Percentiles rank a stretch among this genome's conserved stretches.
Evolutionary conservation across 2,113 vertebrate species (phyloP).

Genomic region (Morone saxatilis): DNA sequence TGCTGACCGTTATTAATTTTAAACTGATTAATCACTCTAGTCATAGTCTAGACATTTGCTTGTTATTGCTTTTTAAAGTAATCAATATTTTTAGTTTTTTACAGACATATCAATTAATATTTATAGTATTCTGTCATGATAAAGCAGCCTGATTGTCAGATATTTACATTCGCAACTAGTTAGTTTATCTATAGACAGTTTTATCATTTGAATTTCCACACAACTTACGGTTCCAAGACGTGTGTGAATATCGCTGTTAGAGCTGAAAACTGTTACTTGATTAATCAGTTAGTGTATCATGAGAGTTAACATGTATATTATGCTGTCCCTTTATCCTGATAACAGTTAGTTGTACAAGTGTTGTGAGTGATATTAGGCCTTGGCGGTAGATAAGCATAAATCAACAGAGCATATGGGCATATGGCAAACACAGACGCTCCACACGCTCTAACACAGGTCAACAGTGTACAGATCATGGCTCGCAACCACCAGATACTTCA

Average conservation of each 20-base stretch:
- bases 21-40: not conserved
- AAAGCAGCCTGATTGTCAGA: not conserved
- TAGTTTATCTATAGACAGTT: not conserved
- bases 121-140: not conserved
- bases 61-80: not conserved
- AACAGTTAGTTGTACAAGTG: not conserved
- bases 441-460: not conserved
- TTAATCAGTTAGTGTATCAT: not conserved
- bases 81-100: not conserved
- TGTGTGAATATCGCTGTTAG: too few relatives aligned
- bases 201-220: not conserved
- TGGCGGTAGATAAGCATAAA: too few relatives aligned
- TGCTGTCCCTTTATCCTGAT: not conserved
- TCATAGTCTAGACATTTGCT: not conserved
- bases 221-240: not conserved
- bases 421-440: not conserved
- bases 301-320: not conserved
- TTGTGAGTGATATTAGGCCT: not conserved
- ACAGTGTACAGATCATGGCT: not conserved
- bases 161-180: not conserved
- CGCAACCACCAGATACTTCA: not conserved
- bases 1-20: not conserved
- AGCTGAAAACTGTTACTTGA: not conserved
- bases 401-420: not conserved
- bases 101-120: not conserved